A percentile compares a stretch with the other conserved stretches of the same genome.
Conservation (phyloP, 2,797 vertebrate species). For the Coranthus polyacanthus region DNA sequence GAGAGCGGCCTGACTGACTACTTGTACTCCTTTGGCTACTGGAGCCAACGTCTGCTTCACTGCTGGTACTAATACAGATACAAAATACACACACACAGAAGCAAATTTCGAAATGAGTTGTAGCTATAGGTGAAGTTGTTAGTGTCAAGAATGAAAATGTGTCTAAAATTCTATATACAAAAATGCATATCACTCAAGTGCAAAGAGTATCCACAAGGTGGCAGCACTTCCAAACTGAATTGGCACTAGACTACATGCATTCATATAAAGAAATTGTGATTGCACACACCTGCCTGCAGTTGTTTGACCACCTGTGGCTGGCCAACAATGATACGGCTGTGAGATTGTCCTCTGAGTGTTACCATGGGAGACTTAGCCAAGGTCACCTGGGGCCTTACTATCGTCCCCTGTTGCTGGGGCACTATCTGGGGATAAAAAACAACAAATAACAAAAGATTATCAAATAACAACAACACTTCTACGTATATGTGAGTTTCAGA, state of each 20-base stretch:
- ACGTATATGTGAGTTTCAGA: background rate
- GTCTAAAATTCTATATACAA: background rate
- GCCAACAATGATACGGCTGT: constrained; percentile 89
- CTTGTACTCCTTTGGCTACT: constrained; percentile 86
- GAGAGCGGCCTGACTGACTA: constrained; percentile 81
- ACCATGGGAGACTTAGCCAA: constrained; percentile 92
- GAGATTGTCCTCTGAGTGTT: constrained; percentile 86
- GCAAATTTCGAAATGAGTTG: background rate
- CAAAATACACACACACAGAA: constrained; percentile 9
- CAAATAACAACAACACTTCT: background rate
- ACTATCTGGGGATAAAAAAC: constrained; percentile 48
- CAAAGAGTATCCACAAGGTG: constrained; percentile 48
- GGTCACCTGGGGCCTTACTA: constrained; percentile 90
- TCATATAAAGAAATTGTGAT: no score
- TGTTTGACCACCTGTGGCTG: constrained; percentile 90
- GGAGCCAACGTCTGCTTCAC: constrained; percentile 87
- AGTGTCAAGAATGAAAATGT: background rate
- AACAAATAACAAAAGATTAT: background rate
- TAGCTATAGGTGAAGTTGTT: background rate
- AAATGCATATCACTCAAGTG: background rate
- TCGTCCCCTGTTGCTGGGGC: constrained; percentile 88
- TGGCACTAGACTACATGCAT: no score
- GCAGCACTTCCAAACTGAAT: constrained; percentile 29
- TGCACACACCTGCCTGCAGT: constrained; percentile 85
- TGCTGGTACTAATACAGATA: constrained; percentile 77